A percentile compares a stretch with the other conserved stretches of the same genome.
Evolutionary conservation across 1,140 invertebrate genomes (phyloP).

Genomic region (Epicauta chinensis): DNA sequence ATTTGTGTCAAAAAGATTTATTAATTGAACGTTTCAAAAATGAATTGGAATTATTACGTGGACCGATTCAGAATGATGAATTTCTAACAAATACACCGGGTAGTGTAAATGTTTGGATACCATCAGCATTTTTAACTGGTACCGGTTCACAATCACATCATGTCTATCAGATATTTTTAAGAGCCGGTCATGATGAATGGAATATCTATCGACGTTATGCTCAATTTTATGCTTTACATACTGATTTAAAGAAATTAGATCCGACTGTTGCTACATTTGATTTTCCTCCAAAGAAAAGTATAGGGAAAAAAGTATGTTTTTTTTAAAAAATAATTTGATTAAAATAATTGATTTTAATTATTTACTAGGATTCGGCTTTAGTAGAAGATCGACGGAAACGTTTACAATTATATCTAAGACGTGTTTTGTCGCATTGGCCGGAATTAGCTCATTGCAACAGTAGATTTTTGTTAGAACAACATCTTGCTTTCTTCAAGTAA

Average conservation of each 20-base stretch:
- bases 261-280: conserved; percentile 70
- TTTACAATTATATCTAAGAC: conserved; percentile 72
- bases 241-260: conserved; percentile 75
- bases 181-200: conserved; percentile 85
- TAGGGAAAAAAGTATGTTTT: conserved; percentile 72
- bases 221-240: conserved; percentile 80
- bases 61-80: conserved; percentile 53
- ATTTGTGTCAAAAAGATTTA: conserved; percentile 54
- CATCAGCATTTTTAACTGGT: conserved; percentile 76
- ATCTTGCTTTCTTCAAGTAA: conserved; percentile 80
- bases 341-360: conserved; percentile 17
- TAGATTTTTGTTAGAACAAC: conserved; percentile 62
- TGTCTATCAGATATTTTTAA: conserved; percentile 84
- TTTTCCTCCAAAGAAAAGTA: conserved; percentile 90
- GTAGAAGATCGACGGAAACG: conserved; percentile 71
- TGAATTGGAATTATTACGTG: conserved; percentile 65
- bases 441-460: conserved; percentile 61
- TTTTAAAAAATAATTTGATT: conserved; percentile 6
- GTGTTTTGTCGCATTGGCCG: conserved; percentile 66
- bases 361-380: conserved; percentile 63
- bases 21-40: conserved; percentile 56
- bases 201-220: conserved; percentile 89
- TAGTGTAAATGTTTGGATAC: conserved; percentile 82
- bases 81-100: conserved; percentile 33
- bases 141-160: conserved; percentile 62